A percentile compares a stretch with the other conserved stretches of the same genome.
These are phyloP conservation scores for Calameuta filiformis DNA, from an alignment of 2,888 invertebrate species.

Conservation along the genomic window DNA sequence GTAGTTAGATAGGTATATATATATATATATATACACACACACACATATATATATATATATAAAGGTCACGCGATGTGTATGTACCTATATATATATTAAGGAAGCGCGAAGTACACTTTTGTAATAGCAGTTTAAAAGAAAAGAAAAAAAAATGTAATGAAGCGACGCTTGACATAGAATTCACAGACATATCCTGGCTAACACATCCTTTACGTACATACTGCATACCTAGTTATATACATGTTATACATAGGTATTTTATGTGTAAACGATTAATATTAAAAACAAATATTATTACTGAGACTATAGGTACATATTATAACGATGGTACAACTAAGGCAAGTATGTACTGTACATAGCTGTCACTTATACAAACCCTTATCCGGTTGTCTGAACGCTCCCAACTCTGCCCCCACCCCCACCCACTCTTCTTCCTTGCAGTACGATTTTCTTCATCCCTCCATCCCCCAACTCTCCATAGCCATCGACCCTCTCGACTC, in stretches of 20 bases:
- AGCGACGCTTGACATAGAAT: conserved; percentile 59
- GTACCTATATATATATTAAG: conserved; percentile 34
- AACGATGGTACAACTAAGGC: conserved; percentile 63
- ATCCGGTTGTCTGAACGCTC: neutral
- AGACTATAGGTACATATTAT: conserved; percentile 48
- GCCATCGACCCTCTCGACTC: neutral
- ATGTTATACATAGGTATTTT: conserved; percentile 60
- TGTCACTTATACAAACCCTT: conserved; percentile 41
- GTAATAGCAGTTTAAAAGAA: conserved; percentile 13
- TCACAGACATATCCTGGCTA: conserved; percentile 65
- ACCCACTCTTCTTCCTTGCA: neutral
- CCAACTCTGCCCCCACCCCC: no score
- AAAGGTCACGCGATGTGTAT: conserved; percentile 33
- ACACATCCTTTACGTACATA: conserved; percentile 61
- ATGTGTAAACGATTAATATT: conserved; percentile 59
- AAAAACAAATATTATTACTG: conserved; percentile 40
- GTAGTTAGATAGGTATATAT: conserved; percentile 33
- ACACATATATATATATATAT: conserved; percentile 25
- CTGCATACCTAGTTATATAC: conserved; percentile 57
- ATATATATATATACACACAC: conserved; percentile 23
- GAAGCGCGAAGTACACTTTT: conserved; percentile 7
- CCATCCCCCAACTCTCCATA: conserved; percentile 14
- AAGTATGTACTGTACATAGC: conserved; percentile 65
- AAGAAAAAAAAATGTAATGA: conserved; percentile 34
- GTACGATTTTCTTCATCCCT: neutral